Percentiles rank a stretch among this genome's conserved stretches.
Evolutionary conservation across 2,888 invertebrate species (phyloP).

Genomic region (Orgyia antiqua): DNA sequence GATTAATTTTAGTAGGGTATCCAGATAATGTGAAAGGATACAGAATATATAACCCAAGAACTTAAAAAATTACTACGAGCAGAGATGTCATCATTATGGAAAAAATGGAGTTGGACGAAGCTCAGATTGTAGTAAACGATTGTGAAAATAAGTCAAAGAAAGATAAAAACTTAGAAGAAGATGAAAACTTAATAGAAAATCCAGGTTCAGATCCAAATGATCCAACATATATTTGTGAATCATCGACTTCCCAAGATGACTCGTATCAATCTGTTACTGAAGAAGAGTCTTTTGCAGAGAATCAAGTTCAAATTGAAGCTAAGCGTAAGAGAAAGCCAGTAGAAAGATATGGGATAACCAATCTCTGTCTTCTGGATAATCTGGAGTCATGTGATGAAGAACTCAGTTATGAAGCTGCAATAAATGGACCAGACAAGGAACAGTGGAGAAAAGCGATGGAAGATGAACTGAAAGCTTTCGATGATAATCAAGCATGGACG

Average conservation of each 20-base stretch:
- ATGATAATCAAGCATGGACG: constrained; percentile 20
- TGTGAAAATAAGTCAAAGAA: neutral
- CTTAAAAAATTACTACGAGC: neutral
- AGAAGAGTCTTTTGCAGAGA: neutral
- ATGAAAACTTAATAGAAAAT: constrained; percentile 1
- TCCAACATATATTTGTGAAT: neutral
- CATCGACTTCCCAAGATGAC: constrained; percentile 1
- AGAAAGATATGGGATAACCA: constrained; percentile 1
- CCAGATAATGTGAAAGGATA: constrained; percentile 5
- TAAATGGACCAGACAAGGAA: constrained; percentile 4
- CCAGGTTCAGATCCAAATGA: neutral
- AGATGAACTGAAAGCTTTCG: constrained; percentile 16
- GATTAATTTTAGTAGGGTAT: constrained; percentile 2
- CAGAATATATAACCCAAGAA: constrained; percentile 1
- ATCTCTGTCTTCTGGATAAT: constrained; percentile 1
- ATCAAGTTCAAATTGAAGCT: neutral
- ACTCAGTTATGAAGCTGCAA: constrained; percentile 1
- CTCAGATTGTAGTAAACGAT: neutral
- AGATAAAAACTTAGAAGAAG: neutral
- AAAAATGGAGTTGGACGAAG: neutral
- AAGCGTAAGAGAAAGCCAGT: constrained; percentile 4
- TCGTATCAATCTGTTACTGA: neutral
- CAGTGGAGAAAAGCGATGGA: constrained; percentile 16
- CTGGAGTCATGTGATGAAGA: neutral
- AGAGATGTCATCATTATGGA: constrained; percentile 5